phyloP scores from a whole-genome alignment of 2,113 vertebrate species.

The Tamias sibiricus region DNA sequence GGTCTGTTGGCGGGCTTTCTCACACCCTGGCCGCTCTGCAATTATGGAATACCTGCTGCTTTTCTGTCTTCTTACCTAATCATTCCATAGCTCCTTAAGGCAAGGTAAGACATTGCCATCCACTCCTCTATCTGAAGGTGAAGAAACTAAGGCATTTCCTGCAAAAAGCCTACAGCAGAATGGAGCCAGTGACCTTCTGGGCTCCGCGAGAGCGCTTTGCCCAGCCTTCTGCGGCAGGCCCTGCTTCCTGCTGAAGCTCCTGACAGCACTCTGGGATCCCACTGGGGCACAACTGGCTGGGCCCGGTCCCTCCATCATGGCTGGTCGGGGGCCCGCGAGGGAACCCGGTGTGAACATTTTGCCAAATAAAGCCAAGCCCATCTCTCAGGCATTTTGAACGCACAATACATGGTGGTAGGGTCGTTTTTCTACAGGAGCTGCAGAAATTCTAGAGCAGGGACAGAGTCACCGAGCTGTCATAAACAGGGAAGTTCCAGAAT shows the following conservation, averaged over 20 bases:
- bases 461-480: not conserved
- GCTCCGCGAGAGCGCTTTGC: too few species aligned
- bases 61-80: constrained; percentile 53
- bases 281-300: not conserved
- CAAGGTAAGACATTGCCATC: not conserved
- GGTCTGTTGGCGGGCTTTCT: constrained; percentile 54
- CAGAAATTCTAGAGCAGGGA: not conserved
- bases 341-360: not conserved
- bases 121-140: not conserved
- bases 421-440: not conserved
- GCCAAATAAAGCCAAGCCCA: not conserved
- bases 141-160: constrained; percentile 5
- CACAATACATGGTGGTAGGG: too few species aligned
- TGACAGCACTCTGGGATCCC: not conserved
- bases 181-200: not conserved
- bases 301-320: not conserved
- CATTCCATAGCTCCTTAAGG: constrained; percentile 31
- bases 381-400: not conserved
- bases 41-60: constrained; percentile 50
- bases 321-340: not conserved
- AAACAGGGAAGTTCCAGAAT: not conserved
- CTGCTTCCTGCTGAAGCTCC: too few species aligned
- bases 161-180: not conserved
- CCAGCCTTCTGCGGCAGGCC: not conserved
- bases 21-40: not conserved